Evolutionary conservation across 2,113 vertebrate species (phyloP).

Genomic region (Irena cyanogastra): DNA sequence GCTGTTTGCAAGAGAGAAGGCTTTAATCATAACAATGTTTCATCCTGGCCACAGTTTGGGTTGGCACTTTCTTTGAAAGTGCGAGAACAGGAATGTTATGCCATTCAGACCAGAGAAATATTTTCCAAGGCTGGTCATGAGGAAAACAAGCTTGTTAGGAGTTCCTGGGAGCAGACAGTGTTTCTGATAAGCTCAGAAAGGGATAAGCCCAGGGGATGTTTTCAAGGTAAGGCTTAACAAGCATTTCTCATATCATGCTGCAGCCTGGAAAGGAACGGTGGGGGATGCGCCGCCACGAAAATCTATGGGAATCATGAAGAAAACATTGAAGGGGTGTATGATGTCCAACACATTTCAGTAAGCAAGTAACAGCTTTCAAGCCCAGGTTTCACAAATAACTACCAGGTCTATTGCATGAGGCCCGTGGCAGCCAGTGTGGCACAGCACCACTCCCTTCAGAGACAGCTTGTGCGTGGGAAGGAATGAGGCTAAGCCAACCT

Average conservation of each 20-base stretch:
- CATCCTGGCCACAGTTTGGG: background rate
- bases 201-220: background rate
- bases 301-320: background rate
- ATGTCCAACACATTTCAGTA: rapidly evolving
- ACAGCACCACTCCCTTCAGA: background rate
- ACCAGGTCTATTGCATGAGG: background rate
- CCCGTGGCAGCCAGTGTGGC: rapidly evolving
- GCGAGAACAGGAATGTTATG: background rate
- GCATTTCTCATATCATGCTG: background rate
- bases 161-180: background rate
- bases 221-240: background rate
- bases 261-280: background rate
- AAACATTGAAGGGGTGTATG: background rate
- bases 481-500: background rate
- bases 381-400: background rate
- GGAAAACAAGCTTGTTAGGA: background rate
- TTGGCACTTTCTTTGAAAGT: background rate
- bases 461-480: background rate
- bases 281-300: background rate
- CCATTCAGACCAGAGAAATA: background rate
- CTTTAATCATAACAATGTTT: background rate
- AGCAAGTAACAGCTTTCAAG: background rate
- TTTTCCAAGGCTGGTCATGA: background rate
- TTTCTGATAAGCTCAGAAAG: background rate
- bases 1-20: no score